Evolutionary conservation across 2,113 vertebrate species (phyloP).

Genomic region (Xenopus tropicalis): UCB_Xtro_10.0 CM004445.2:28124501-28125000

Average conservation of each 20-base stretch:
- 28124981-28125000: slow-evolving; percentile 78
- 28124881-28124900: slow-evolving; percentile 71
- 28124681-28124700: slow-evolving; percentile 62
- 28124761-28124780: slow-evolving; percentile 69
- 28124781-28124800: slow-evolving; percentile 70
- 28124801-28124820: slow-evolving; percentile 70
- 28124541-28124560: slow-evolving; percentile 59
- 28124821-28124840: slow-evolving; percentile 67
- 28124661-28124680: slow-evolving; percentile 62
- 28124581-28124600: slow-evolving; percentile 58
- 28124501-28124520: slow-evolving; percentile 62
- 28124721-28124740: slow-evolving; percentile 67
- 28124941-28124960: slow-evolving; percentile 65
- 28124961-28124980: slow-evolving; percentile 58
- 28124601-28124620: slow-evolving; percentile 56
- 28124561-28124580: slow-evolving; percentile 76
- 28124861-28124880: slow-evolving; percentile 67
- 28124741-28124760: slow-evolving; percentile 63
- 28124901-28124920: slow-evolving; percentile 67
- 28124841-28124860: slow-evolving; percentile 57
- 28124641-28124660: slow-evolving; percentile 60
- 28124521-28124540: slow-evolving; percentile 68
- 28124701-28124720: slow-evolving; percentile 63
- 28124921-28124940: slow-evolving; percentile 57
- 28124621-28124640: slow-evolving; percentile 53